Percentiles rank a stretch among this genome's conserved stretches.
Evolutionary conservation across 1,140 invertebrate species (phyloP).

Genomic region (Pogonus chalceus): DNA sequence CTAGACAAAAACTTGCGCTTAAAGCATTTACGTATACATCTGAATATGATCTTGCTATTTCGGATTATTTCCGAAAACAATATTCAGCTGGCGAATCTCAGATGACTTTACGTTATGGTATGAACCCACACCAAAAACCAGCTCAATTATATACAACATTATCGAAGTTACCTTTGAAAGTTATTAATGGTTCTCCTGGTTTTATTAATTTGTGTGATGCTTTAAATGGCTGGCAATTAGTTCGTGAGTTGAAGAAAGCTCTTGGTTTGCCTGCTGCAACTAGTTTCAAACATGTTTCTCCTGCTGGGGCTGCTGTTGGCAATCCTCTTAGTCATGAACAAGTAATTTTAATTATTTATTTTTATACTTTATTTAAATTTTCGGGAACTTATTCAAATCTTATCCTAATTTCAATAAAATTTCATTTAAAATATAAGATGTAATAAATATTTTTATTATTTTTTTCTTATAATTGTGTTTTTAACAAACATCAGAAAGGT

Average conservation of each 20-base stretch:
- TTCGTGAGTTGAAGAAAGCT: conserved; percentile 73
- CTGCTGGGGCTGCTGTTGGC: conserved; percentile 89
- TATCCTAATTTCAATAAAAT: too few relatives aligned
- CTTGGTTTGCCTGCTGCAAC: conserved; percentile 82
- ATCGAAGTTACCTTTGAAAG: conserved; percentile 72
- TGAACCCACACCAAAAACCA: conserved; percentile 97
- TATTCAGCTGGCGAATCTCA: conserved; percentile 72
- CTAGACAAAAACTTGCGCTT: conserved; percentile 65
- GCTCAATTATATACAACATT: conserved; percentile 84
- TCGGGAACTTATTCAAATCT: not conserved
- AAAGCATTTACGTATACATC: conserved; percentile 96
- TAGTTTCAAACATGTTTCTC: conserved; percentile 97
- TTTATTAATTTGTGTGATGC: conserved; percentile 98
- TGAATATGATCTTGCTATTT: conserved; percentile 87
- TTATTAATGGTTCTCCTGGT: conserved; percentile 90
- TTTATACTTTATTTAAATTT: not conserved
- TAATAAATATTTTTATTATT: too few relatives aligned
- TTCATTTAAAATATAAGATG: conserved; percentile 8
- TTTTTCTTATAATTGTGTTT: too few relatives aligned
- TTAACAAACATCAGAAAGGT: too few relatives aligned
- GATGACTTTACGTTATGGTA: conserved; percentile 83
- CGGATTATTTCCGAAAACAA: conserved; percentile 90
- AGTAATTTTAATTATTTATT: conserved; percentile 27
- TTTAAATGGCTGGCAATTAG: conserved; percentile 94
- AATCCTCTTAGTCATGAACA: conserved; percentile 59